Base-by-base conservation (phyloP, 2,888 invertebrate species). In the Pilophorus perplexus region DNA sequence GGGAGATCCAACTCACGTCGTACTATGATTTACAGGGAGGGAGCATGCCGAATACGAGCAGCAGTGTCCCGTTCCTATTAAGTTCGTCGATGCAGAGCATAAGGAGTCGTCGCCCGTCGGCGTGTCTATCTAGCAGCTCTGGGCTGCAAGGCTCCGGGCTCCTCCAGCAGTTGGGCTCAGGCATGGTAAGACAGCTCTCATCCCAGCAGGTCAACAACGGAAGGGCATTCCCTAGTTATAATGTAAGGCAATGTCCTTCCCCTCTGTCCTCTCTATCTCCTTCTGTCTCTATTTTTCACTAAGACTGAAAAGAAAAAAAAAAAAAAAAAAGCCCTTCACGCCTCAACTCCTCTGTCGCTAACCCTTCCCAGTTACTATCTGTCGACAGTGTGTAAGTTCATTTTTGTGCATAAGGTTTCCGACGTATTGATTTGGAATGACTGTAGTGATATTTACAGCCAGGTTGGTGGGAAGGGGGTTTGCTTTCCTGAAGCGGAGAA, bases 111-210 rank as follows among this genome's bases (percentile, higher is more conserved):
- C 84, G 89, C 64, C 85, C 85, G 57, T 86, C 89, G 75, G 80
- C 88, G 75, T 86, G 86, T 74, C 79, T 88, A 72, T 85, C 87
- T 76, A 83, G 83, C 74, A 85, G 86, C 62, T 23, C 20, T 22
- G 46, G 46, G 46, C 33, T 8, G 12, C 85, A 84, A 74, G 87
- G 88, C 74, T 84, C 87, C 71, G 88, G 89, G 71, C 80, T 93
- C 70, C 80, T 93, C 73, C 92, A 93, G 76, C 92, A 93, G 79
- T 82, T 93, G 77, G 90, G 92, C 84, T 87, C 88, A 80, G 92
- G 91, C 84, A 88, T 93, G 90, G 93, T 93, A 89, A 91, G 91
- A 84, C 87, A 85, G 80, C 82, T 86, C 70, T 85, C 78, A 85
- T 85, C 76, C 77, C 66, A 66, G 60, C 77, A 78, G 75, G 76